Evolutionary conservation across 2,113 vertebrate genomes (phyloP), one percentile per base, ranked within the genome.

Genomic region (Melanostigma gelatinosum): DNA sequence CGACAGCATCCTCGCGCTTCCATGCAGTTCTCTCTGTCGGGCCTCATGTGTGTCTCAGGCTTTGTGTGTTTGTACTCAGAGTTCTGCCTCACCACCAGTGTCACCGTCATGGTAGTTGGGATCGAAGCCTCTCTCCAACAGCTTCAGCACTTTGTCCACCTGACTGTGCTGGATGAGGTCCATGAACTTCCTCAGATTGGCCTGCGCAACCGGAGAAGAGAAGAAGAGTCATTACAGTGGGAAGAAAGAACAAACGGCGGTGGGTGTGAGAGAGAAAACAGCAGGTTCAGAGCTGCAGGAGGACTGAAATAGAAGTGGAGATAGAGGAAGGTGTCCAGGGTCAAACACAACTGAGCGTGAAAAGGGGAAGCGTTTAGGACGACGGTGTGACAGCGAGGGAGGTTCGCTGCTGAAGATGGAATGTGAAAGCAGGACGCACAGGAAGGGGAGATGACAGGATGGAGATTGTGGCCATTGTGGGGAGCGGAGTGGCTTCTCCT

Each of bases 91-190:
- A 99, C 98, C 98, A 85, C 98, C 98, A 0, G 91, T 98, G 20
- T 99, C 98, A 3, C 95, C 80, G 84, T 99, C 98, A 0, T 99
- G 97, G 85, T 97, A 98, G 83, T 99, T 99, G 11, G 98, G 97
- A 77, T 99, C 98, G 72, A 99, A 91, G 71, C 98, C 98, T 81
- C 96, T 94, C 48, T 99, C 97, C 90, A 99, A 73, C 95, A 99
- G 91, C 94, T 97, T 98, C 4, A 86, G 85, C 42, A 97, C 86
- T 87, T 98, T 99, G 83, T 99, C 98, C 89, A 96, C 91, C 16
- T 97, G 95, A 22, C 94, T 93, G 3, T 97, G 96, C 44, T 97
- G 97, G 46, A 98, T 84, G 7, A 96, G 94, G 79, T 99, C 98
- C 97, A 98, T 97, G 84, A 96, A 99, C 89, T 96, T 99, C 87